Base-by-base conservation (phyloP, 2,888 invertebrate species). In the Nycteola revayana region DNA sequence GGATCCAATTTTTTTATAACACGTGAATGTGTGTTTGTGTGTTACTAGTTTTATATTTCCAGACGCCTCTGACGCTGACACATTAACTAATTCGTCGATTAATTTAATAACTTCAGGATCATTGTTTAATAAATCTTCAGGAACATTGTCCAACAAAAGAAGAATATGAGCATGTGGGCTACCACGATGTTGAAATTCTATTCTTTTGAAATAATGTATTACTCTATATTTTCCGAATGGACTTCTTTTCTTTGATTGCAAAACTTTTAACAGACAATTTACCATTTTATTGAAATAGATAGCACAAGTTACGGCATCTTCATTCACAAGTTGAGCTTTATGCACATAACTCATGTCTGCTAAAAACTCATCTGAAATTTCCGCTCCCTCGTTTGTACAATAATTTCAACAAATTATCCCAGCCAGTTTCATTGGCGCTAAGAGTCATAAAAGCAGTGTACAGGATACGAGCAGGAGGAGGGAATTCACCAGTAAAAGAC, bases 381-480 rank as follows among this genome's bases (percentile, higher is more conserved):
- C 24, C 7, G 42, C 46, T 7, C 27, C 17, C 7, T 41, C 38
- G 0, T 62, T 68, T 74, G 40, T 66, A 58, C 2, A 80, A 53
- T 53, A 70, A 17, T 23, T 41, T 58, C 1, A 80, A 51, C 21
- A 77, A 42, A 46, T 29, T 42, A 17, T 43, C 2, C 80, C 78
- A 81, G 18, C 58, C 47, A 38, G 63, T 49, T 63, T 83, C 81
- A 49, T 77, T 77, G 0, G 77, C 75, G 59, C 75, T 75, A 33
- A 66, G 1, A 49, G 61, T 65, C 28, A 66, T 43, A 10, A 61
- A 66, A 1, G 50, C n/a, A n/a, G n/a, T n/a, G n/a, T n/a, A n/a
- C n/a, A n/a, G n/a, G n/a, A n/a, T n/a, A n/a, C n/a, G n/a, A n/a
- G n/a, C n/a, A n/a, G n/a, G n/a, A n/a, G n/a, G n/a, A n/a, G n/a